Evolutionary conservation across 2,888 invertebrate genomes (phyloP).

Genomic region (Mycogona germanica): DNA sequence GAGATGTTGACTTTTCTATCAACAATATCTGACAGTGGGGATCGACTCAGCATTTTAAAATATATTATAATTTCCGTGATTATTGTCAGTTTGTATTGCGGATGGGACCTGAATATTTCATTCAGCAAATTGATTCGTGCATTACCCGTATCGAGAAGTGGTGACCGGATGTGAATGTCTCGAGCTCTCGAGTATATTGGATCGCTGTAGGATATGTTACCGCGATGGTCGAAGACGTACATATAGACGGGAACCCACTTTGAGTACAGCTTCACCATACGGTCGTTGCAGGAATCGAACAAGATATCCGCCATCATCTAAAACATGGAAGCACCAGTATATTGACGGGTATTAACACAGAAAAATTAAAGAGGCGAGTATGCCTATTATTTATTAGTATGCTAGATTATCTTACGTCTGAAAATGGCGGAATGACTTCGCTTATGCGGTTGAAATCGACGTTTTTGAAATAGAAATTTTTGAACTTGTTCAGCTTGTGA

Average conservation of each 20-base stretch:
- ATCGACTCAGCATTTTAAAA: no score
- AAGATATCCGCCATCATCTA: slow-evolving; percentile 9
- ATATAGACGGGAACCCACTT: slow-evolving; percentile 10
- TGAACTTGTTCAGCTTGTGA: slow-evolving; percentile 6
- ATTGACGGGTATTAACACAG: neutral
- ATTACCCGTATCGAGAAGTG: slow-evolving; percentile 24
- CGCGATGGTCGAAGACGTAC: slow-evolving; percentile 14
- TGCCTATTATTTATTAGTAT: no score
- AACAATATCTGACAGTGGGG: no score
- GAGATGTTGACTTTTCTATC: no score
- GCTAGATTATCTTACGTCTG: slow-evolving; percentile 10
- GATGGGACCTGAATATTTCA: no score
- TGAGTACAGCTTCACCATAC: slow-evolving; percentile 11
- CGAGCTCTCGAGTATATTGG: neutral
- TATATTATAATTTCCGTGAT: no score
- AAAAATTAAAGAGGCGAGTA: neutral
- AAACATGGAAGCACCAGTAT: neutral
- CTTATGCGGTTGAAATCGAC: slow-evolving; percentile 10
- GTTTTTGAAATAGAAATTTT: slow-evolving; percentile 16
- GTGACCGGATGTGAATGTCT: slow-evolving; percentile 25
- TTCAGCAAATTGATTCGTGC: no score
- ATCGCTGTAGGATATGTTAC: neutral
- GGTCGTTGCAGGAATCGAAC: slow-evolving; percentile 14
- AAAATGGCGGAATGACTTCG: slow-evolving; percentile 12
- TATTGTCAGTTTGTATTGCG: no score